Evolutionary conservation across 1,140 invertebrate genomes (phyloP).

Genomic region (Achatina immaculata): DNA sequence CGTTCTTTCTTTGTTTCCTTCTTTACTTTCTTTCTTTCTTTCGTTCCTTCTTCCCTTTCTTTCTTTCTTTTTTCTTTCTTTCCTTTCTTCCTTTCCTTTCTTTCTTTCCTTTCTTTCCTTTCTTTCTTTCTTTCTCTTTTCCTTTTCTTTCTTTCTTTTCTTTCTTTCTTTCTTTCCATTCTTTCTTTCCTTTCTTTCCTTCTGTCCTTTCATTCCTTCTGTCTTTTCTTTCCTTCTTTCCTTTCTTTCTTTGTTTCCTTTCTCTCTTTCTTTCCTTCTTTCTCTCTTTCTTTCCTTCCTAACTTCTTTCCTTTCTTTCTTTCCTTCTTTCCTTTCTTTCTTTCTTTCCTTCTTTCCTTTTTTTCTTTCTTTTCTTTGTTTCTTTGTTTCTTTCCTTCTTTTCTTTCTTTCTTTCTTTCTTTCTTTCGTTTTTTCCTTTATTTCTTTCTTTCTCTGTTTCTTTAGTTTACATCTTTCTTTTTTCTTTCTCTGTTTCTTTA

Average conservation of each 20-base stretch:
- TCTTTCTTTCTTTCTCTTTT: neutral
- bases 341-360: neutral
- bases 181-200: neutral
- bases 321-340: constrained; percentile 7
- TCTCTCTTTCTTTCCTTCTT: neutral
- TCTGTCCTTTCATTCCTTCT: neutral
- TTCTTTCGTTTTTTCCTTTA: too few relatives aligned
- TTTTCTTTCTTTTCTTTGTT: constrained; percentile 3
- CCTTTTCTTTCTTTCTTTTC: constrained; percentile 74
- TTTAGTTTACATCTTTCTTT: too few relatives aligned
- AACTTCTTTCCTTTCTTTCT: too few relatives aligned
- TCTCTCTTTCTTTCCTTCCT: neutral
- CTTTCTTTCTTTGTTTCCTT: neutral
- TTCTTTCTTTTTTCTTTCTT: neutral
- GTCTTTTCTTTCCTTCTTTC: neutral
- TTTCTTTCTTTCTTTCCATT: constrained; percentile 72
- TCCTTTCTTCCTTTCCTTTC: constrained; percentile 68
- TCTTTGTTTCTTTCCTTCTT: too few relatives aligned
- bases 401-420: too few relatives aligned
- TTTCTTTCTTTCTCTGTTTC: too few relatives aligned
- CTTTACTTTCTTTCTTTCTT: too few relatives aligned
- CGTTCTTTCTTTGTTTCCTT: too few relatives aligned
- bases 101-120: neutral
- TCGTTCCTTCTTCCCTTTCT: neutral
- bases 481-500: too few relatives aligned